Conservation (phyloP, 2,113 vertebrate species). For the Galeopterus variegatus region DNA sequence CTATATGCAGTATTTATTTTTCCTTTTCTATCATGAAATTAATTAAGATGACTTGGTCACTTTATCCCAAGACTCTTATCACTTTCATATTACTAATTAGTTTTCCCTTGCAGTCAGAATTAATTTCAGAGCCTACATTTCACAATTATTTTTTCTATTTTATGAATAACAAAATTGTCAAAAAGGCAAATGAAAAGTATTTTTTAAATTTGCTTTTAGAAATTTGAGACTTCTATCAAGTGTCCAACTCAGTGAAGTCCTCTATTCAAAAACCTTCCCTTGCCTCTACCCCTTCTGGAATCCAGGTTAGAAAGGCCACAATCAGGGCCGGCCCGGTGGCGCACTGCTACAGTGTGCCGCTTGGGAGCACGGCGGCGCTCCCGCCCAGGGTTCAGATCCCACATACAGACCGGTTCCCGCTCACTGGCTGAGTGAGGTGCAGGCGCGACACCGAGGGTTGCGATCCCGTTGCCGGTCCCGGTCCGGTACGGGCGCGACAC, state of each 20-base stretch:
- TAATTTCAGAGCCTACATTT: not conserved
- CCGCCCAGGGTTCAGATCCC: no score
- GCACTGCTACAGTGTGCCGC: no score
- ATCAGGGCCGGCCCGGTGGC: no score
- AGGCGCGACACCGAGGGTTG: no score
- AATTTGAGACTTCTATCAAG: slow-evolving; percentile 19
- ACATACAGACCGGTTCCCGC: no score
- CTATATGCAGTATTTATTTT: not conserved
- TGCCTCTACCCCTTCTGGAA: not conserved
- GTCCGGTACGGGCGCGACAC: no score
- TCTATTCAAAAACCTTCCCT: not conserved
- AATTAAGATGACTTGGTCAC: slow-evolving; percentile 1
- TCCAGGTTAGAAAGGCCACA: not conserved
- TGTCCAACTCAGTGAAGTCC: not conserved
- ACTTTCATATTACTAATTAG: not conserved
- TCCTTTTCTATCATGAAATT: slow-evolving; percentile 35
- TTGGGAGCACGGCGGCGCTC: no score
- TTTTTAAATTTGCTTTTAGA: slow-evolving; percentile 17
- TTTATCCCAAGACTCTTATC: not conserved
- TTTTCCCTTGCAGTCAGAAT: slow-evolving; percentile 3
- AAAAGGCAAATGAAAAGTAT: not conserved
- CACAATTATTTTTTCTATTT: not conserved
- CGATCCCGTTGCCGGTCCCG: no score
- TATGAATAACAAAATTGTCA: not conserved
- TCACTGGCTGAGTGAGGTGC: no score